Base-by-base conservation (phyloP, 2,888 invertebrate species). In the Trichacis sp. region DNA sequence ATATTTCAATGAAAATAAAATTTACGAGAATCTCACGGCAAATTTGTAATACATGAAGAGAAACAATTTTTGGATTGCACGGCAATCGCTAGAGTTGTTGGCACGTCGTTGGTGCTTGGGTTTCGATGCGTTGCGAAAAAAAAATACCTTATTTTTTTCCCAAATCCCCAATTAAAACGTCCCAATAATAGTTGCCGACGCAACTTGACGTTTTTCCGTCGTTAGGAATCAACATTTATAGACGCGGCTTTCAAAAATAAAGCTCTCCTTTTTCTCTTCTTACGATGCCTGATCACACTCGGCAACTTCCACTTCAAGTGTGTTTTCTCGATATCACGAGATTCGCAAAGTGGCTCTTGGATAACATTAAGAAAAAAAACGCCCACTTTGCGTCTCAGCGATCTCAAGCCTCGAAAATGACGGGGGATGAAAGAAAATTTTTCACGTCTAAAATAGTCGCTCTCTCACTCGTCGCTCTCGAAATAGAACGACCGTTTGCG, bases 381-480 rank as follows among this genome's bases (percentile, higher is more conserved):
- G n/a, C n/a, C n/a, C n/a, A n/a, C n/a, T 24, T 8, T 3, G 3
- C 8, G 3, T 24, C 24, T 8, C 24, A 8, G 55, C 56, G 24
- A 57, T 52, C 57, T 42, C 49, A n/a, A n/a, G 57, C 51, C 53
- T 61, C 36, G 20, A 58, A 57, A 43, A 58, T 62, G 66, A 61
- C 58, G 66, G 60, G 61, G 61, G 55, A 60, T 66, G 61, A 65
- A 65, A 65, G 66, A 62, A 66, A 66, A 66, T 61, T 66, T 66
- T 51, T 56, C 54, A 66, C 60, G 61, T 54, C 61, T 55, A 66
- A 66, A 66, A 66, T 66, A 62, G 66, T 58, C 61, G 66, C 59
- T 65, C 61, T 65, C 65, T 65, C 61, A 65, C 57, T 65, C 42
- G 45, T 24, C 46, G 49, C 29, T 61, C 66, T 62, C 12, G 47